These are phyloP conservation scores for Malthinus flaveolus DNA, from an alignment of 2,888 invertebrate genomes.

Conservation along the genomic window DNA sequence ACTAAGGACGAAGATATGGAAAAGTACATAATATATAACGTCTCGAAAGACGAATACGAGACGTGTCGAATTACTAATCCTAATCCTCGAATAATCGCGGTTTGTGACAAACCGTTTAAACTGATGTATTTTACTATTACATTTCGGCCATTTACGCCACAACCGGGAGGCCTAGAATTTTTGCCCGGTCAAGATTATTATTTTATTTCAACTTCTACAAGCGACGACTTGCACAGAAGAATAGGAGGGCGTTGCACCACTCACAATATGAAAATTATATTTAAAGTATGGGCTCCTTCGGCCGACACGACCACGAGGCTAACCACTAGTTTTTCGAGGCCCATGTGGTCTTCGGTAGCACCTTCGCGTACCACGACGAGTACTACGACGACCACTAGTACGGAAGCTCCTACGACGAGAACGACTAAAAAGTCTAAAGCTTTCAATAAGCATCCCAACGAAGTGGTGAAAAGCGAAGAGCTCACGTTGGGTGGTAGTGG, in stretches of 20 bases:
- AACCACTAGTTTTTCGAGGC: constrained; percentile 38
- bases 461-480: constrained; percentile 92
- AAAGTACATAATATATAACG: constrained; percentile 95
- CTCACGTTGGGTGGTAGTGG: constrained; percentile 69
- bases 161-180: constrained; percentile 93
- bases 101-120: constrained; percentile 94
- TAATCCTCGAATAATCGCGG: constrained; percentile 90
- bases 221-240: constrained; percentile 87
- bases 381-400: constrained; percentile 47
- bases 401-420: constrained; percentile 50
- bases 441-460: constrained; percentile 84
- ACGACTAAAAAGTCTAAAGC: constrained; percentile 62
- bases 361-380: constrained; percentile 47
- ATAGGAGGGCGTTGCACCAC: constrained; percentile 91
- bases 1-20: constrained; percentile 87
- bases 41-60: constrained; percentile 95
- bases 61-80: constrained; percentile 95
- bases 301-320: constrained; percentile 55
- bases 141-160: constrained; percentile 93
- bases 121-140: constrained; percentile 95
- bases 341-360: constrained; percentile 53
- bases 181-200: constrained; percentile 93
- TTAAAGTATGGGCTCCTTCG: constrained; percentile 77
- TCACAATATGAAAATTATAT: constrained; percentile 95
- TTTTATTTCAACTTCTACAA: constrained; percentile 89